Percentiles rank a stretch among this genome's conserved stretches.
phyloP scores from a whole-genome alignment of 1,140 invertebrate species.

The honey bee (Apis mellifera) region DNA sequence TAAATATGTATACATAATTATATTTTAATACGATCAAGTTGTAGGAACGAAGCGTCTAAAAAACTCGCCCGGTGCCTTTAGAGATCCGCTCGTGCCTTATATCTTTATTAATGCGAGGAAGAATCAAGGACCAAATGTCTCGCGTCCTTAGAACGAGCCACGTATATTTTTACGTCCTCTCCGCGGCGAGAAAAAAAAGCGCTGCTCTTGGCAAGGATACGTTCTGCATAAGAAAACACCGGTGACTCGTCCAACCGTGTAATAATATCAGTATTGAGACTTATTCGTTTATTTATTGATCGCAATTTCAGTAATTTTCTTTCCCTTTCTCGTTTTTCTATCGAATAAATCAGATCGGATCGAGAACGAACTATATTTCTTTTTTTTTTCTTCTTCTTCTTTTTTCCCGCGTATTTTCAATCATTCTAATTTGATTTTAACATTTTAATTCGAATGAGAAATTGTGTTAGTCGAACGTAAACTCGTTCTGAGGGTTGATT shows the following conservation, averaged over 20 bases:
- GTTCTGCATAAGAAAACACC: conserved; percentile 11
- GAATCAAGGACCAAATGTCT: conserved; percentile 64
- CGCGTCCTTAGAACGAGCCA: conserved; percentile 42
- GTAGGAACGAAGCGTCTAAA: conserved; percentile 46
- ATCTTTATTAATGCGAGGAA: conserved; percentile 52
- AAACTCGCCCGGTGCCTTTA: conserved; percentile 58
- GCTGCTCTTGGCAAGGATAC: conserved; percentile 25
- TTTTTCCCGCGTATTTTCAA: background rate
- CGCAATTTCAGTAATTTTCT: background rate
- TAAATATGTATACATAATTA: conserved; percentile 56
- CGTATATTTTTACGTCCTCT: conserved; percentile 8
- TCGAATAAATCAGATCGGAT: conserved; percentile 18
- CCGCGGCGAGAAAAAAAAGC: conserved; percentile 12
- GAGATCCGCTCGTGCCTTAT: conserved; percentile 70
- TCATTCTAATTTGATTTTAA: background rate
- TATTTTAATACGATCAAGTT: conserved; percentile 67
- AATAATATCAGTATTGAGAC: conserved; percentile 56
- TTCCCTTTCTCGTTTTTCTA: background rate
- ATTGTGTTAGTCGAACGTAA: background rate
- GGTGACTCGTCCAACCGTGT: conserved; percentile 37
- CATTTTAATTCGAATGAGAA: background rate
- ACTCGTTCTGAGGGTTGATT: conserved; percentile 15
- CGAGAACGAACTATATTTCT: background rate
- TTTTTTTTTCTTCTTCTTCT: background rate
- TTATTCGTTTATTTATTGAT: conserved; percentile 58